phyloP scores from a whole-genome alignment of 1,140 invertebrate species.

The Neodiprion lecontei region DNA sequence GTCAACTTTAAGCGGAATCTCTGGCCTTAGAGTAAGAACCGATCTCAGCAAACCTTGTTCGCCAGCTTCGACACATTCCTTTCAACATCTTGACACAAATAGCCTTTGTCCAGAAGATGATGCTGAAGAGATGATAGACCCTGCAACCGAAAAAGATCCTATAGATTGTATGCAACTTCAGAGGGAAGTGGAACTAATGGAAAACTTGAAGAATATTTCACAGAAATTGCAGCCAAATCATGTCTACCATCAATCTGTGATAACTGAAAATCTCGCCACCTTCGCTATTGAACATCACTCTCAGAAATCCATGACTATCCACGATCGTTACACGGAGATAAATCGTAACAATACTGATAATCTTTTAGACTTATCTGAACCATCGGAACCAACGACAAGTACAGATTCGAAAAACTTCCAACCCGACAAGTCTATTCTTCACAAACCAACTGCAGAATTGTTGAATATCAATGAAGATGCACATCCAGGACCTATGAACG shows the following conservation, averaged over 20 bases:
- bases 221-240: conserved; percentile 33
- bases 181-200: conserved; percentile 34
- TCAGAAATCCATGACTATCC: conserved; percentile 39
- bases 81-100: conserved; percentile 43
- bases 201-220: conserved; percentile 21
- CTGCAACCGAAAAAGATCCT: conserved; percentile 56
- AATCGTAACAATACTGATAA: conserved; percentile 41
- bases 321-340: conserved; percentile 41
- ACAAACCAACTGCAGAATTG: conserved; percentile 54
- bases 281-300: conserved; percentile 44
- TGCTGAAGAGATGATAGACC: conserved; percentile 47
- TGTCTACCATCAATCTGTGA: conserved; percentile 45
- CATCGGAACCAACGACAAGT: conserved; percentile 45
- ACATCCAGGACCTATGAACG: conserved; percentile 58
- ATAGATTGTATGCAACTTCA: conserved; percentile 48
- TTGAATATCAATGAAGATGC: conserved; percentile 60
- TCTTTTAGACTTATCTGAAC: conserved; percentile 48
- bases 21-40: conserved; percentile 42
- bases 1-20: conserved; percentile 44
- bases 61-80: conserved; percentile 45
- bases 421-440: conserved; percentile 43
- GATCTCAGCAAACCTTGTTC: conserved; percentile 45
- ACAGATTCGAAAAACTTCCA: conserved; percentile 51
- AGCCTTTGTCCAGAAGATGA: conserved; percentile 35
- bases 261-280: conserved; percentile 47